Base-by-base conservation (phyloP, 64 coral and sea anemone genomes). In the Montipora foliosa region DNA sequence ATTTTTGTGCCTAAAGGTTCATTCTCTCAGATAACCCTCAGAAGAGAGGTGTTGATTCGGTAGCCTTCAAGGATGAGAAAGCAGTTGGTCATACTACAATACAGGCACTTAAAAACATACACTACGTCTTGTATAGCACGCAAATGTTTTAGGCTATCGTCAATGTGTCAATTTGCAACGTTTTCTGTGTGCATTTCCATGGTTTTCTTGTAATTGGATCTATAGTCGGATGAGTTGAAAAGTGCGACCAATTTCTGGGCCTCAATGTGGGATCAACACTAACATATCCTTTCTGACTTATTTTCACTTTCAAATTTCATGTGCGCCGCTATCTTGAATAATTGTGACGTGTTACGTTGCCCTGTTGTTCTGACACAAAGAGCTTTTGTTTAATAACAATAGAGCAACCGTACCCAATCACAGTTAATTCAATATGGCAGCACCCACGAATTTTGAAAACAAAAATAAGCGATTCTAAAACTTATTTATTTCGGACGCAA, bases 41-140 rank as follows among this genome's bases (percentile, higher is more conserved):
- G 12, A 37, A 81, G 25, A 4, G 79, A 81, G 21, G 75, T 78
- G 79, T 81, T 81, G 21, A 81, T 81, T 81, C 20, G 24, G 79
- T 58, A 81, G 21, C 79, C 50, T 81, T 81, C 51, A 81, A 81
- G 20, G 25, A 81, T n/a, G 51, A 81, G 79, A n/a, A 81, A 81
- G 20, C 52, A 81, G 79, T 59, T 81, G 1, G 79, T 81, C 25
- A 59, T 17, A n/a, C 79, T 81, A 81, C 79, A 81, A 6, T 50
- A 59, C 25, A 81, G 79, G 79, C 79, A 57, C 8, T 81, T 61
- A 81, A 81, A 53, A 29, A 81, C 51, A 81, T 59, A n/a, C 79
- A 81, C 79, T 59, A 81, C 59, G 59, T 81, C 79, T 22, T n/a
- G 79, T 22, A 81, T 60, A 59, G 49, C 79, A 59, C 51, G 79